These are phyloP conservation scores for Mustelus asterias DNA, from an alignment of 2,113 vertebrate genomes.

Conservation along the genomic window DNA sequence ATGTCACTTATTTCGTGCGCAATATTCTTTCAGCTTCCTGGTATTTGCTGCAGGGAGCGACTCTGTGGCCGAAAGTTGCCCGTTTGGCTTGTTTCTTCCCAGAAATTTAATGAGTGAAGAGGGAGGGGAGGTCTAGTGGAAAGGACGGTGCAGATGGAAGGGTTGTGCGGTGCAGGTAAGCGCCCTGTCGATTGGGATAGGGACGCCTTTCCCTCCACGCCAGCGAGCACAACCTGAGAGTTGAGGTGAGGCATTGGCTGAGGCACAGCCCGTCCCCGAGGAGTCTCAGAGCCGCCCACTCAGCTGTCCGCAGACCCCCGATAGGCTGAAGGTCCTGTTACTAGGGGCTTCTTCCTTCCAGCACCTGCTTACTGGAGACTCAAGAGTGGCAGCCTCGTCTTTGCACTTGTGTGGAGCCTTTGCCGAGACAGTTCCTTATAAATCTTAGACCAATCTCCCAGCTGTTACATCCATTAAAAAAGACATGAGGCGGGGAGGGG, in stretches of 20 bases:
- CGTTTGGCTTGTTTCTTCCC: background rate
- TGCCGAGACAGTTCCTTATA: slow-evolving; percentile 59
- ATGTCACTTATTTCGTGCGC: background rate
- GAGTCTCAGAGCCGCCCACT: slow-evolving; percentile 45
- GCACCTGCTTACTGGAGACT: slow-evolving; percentile 42
- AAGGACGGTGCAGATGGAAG: too few relatives aligned
- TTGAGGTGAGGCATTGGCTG: slow-evolving; percentile 28
- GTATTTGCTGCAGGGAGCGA: background rate
- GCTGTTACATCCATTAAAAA: slow-evolving; percentile 56
- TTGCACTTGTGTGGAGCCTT: slow-evolving; percentile 39
- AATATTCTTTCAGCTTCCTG: background rate
- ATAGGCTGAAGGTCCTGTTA: slow-evolving; percentile 48
- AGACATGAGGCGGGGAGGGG: slow-evolving; percentile 38
- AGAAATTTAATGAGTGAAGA: background rate
- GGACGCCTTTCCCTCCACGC: background rate
- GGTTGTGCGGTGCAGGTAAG: too few relatives aligned
- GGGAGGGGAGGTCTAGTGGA: background rate
- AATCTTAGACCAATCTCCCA: slow-evolving; percentile 67
- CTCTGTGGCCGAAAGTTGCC: background rate
- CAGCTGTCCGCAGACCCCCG: slow-evolving; percentile 54
- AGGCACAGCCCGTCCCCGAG: slow-evolving; percentile 33
- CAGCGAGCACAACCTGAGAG: background rate
- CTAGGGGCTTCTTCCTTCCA: slow-evolving; percentile 40
- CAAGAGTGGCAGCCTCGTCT: slow-evolving; percentile 47
- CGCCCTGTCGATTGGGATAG: background rate